phyloP scores from a whole-genome alignment of 2,113 vertebrate species.

The Rhipidura dahli region DNA sequence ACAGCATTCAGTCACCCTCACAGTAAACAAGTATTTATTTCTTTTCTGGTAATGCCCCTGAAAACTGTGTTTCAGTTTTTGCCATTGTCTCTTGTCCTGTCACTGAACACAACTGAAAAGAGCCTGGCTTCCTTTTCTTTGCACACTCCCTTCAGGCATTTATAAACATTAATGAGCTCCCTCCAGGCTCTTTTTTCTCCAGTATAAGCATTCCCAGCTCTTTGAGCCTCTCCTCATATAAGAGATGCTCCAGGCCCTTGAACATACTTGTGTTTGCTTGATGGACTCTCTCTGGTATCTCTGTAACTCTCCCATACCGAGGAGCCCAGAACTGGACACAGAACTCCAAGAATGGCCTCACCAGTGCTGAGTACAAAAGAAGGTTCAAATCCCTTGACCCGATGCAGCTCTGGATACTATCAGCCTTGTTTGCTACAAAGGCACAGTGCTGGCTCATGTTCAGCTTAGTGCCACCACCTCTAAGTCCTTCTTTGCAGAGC shows the following conservation, averaged over 20 bases:
- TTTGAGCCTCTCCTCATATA: neutral
- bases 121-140: neutral
- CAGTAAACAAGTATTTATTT: neutral
- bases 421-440: neutral
- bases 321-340: neutral
- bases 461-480: neutral
- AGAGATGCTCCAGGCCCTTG: neutral
- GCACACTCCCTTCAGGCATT: neutral
- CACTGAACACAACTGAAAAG: neutral
- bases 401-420: neutral
- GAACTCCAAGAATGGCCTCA: neutral
- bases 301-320: neutral
- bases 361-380: neutral
- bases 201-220: neutral
- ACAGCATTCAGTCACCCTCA: neutral
- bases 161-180: neutral
- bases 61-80: neutral
- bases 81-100: neutral
- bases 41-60: neutral
- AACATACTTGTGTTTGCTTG: neutral
- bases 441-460: rapidly evolving
- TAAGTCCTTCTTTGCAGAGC: neutral
- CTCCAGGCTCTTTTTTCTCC: neutral
- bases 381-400: neutral
- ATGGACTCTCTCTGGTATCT: neutral